Base-by-base conservation (phyloP, 1,140 invertebrate genomes). In the Mizuhopecten yessoensis region DNA sequence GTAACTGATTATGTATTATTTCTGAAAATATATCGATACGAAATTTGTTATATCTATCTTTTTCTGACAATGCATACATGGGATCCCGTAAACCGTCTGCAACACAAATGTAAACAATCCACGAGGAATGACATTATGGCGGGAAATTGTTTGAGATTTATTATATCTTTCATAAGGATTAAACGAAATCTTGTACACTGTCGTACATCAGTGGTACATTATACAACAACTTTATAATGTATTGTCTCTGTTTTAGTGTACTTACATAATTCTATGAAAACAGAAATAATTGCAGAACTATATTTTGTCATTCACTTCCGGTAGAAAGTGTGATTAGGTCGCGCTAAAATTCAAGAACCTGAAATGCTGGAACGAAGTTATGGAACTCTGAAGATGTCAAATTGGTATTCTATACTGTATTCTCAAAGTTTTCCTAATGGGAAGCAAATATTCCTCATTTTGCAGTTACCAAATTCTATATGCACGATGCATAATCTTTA, bases 291-390 rank as follows among this genome's bases (percentile, higher is more conserved):
- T 39, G 36, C 29, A 75, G 57, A 29, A 75, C 57, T 75, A 75
- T 75, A 29, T 75, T 75, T 75, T 75, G n/a, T 75, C 57, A 3
- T 5, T 75, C 17, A 75, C 57, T 75, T 75, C 57, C 57, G 57
- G 57, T 75, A 5, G 57, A 75, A 75, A n/a, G 57, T n/a, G 57
- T 75, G 57, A 75, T 23, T 0, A 75, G 57, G 57, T 75, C 57
- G 57, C 57, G 57, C 20, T 75, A 75, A 75, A 45, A 75, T 75
- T 75, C 57, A 75, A 75, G 57, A 75, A 75, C 2, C n/a, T 23
- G 17, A 29, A n/a, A 23, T 75, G 11, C 23, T 3, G 0, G n/a
- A 75, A 17, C 5, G 5, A 75, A n/a, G 57, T 29, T 29, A 75
- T 3, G 0, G 57, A 75, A 75, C 5, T 29, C n/a, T 75, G 57